Evolutionary conservation across 2,113 vertebrate species (phyloP).

Genomic region (Erythrocercus mccallii): DNA sequence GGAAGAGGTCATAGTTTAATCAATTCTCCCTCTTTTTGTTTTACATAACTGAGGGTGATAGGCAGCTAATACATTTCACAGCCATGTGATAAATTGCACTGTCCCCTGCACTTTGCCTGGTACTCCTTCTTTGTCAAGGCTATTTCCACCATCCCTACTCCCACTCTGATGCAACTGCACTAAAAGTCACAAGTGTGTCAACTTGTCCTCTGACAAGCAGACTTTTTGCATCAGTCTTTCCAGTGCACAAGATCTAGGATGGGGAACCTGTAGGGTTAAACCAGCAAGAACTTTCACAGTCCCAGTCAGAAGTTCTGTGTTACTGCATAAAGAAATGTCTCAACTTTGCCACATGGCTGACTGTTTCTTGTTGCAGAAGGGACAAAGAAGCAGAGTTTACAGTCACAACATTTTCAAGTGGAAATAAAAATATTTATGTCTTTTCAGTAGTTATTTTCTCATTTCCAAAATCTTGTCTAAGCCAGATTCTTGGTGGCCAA

Average conservation of each 20-base stretch:
- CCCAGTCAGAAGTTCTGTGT: background rate
- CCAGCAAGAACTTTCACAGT: background rate
- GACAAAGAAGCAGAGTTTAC: background rate
- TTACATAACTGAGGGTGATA: slow-evolving; percentile 63
- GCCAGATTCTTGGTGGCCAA: background rate
- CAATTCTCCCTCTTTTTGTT: slow-evolving; percentile 48
- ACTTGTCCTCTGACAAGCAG: background rate
- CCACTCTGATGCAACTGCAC: background rate
- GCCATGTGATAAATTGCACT: slow-evolving; percentile 54
- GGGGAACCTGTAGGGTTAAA: background rate
- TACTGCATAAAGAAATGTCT: background rate
- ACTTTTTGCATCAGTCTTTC: background rate
- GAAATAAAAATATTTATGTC: background rate
- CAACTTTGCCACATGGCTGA: background rate
- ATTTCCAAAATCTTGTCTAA: background rate
- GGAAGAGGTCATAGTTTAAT: slow-evolving; percentile 57
- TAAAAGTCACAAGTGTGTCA: background rate
- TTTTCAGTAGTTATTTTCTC: background rate
- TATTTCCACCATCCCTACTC: slow-evolving; percentile 9
- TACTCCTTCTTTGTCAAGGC: slow-evolving; percentile 46
- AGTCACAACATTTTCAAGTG: background rate
- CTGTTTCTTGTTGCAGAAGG: background rate
- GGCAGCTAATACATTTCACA: slow-evolving; percentile 57
- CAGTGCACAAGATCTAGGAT: background rate
- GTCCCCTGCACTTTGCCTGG: slow-evolving; percentile 49